Percentiles rank a stretch among this genome's conserved stretches.
phyloP scores from a whole-genome alignment of 1,140 invertebrate genomes.

The Drosophila eugracilis region DNA sequence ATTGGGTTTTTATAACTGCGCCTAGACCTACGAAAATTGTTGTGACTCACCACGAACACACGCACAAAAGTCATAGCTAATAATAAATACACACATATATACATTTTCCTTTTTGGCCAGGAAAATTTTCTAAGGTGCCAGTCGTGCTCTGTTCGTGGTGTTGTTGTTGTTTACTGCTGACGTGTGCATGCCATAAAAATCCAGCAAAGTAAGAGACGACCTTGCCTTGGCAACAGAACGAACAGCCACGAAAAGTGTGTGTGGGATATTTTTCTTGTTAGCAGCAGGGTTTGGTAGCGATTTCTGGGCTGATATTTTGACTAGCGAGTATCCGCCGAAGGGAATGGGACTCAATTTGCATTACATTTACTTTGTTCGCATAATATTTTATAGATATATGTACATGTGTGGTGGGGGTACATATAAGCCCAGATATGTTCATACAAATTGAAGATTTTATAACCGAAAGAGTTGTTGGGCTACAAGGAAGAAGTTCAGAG shows the following conservation, averaged over 20 bases:
- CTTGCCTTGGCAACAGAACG: constrained; percentile 44
- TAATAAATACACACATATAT: constrained; percentile 45
- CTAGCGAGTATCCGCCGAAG: constrained; percentile 36
- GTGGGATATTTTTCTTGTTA: constrained; percentile 3
- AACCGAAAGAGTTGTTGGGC: constrained; percentile 6
- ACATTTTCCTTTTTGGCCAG: constrained; percentile 18
- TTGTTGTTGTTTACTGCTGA: constrained; percentile 43
- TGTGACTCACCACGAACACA: constrained; percentile 35
- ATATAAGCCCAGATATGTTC: constrained; percentile 2
- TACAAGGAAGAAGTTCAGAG: neutral
- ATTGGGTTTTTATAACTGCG: constrained; percentile 51
- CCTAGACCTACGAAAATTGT: constrained; percentile 1
- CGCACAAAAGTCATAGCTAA: constrained; percentile 58
- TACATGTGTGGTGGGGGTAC: neutral
- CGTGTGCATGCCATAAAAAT: constrained; percentile 78
- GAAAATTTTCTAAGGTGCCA: constrained; percentile 39
- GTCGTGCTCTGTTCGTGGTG: neutral
- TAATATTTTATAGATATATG: constrained; percentile 67
- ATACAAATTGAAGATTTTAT: constrained; percentile 15
- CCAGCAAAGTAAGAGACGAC: constrained; percentile 48
- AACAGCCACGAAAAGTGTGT: constrained; percentile 1
- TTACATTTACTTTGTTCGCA: constrained; percentile 70
- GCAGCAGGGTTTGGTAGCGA: constrained; percentile 9
- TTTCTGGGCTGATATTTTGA: constrained; percentile 54
- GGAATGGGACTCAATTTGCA: constrained; percentile 73